phyloP scores from a whole-genome alignment of 2,113 vertebrate species.

The Acinonyx jubatus region DNA sequence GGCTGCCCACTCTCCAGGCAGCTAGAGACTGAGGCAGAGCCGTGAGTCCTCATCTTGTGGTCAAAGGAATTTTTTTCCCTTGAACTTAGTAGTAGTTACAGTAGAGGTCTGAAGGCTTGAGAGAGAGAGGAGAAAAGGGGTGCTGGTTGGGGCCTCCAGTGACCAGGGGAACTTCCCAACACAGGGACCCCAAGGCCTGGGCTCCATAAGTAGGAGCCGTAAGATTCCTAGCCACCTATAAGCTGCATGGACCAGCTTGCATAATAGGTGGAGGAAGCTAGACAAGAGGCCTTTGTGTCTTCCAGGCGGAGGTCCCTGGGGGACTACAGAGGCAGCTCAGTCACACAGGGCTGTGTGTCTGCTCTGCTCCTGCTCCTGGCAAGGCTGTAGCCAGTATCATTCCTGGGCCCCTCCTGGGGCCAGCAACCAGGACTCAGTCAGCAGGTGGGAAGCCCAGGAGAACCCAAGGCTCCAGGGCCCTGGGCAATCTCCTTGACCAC shows the following conservation, averaged over 20 bases:
- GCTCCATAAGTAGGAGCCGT: not conserved
- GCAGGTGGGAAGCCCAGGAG: not conserved
- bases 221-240: not conserved
- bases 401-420: not conserved
- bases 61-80: not conserved
- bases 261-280: not conserved
- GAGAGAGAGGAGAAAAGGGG: not conserved
- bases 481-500: not conserved
- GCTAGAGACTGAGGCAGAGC: not conserved
- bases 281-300: slow-evolving; percentile 65
- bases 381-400: not conserved
- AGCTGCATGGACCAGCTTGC: not conserved
- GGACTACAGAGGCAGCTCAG: not conserved
- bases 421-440: not conserved
- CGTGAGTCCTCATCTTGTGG: not conserved
- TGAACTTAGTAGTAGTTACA: not conserved
- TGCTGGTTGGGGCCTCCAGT: not conserved
- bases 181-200: not conserved
- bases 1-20: not conserved
- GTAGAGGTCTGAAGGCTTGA: not conserved
- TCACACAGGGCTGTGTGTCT: not conserved
- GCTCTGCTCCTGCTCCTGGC: not conserved
- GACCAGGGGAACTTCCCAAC: not conserved
- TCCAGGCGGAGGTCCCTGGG: not conserved
- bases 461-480: not conserved